Percentiles rank a stretch among this genome's conserved stretches.
These are phyloP conservation scores for Cotesia congregata DNA, from an alignment of 2,888 invertebrate genomes.

Conservation along the genomic window DNA sequence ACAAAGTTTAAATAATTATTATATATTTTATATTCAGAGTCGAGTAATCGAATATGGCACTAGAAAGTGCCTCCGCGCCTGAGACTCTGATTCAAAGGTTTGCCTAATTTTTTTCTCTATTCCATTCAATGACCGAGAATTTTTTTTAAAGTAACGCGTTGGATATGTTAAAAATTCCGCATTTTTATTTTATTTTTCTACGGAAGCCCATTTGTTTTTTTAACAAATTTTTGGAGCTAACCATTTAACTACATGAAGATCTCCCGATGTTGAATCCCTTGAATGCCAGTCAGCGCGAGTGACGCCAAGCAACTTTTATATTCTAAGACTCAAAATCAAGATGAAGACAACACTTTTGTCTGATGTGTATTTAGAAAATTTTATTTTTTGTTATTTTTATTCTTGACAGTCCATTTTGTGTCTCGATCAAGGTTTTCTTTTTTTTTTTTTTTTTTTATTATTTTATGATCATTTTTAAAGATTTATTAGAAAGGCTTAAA, in stretches of 20 bases:
- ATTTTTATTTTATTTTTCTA: background rate
- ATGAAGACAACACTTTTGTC: background rate
- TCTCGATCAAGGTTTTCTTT: background rate
- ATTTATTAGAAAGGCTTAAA: background rate
- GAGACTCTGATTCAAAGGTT: conserved; percentile 70
- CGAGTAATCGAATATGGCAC: conserved; percentile 66
- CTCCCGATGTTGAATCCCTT: conserved; percentile 33
- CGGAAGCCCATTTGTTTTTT: background rate
- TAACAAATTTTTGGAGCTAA: conserved; percentile 13
- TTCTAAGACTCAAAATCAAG: background rate
- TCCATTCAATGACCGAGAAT: conserved; percentile 23
- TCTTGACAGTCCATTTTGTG: background rate
- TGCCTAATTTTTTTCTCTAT: conserved; percentile 65
- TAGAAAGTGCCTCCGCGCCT: conserved; percentile 69
- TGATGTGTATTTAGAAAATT: conserved; percentile 7
- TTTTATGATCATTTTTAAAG: background rate
- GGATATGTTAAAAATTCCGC: conserved; percentile 20
- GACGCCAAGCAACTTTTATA: conserved; percentile 19
- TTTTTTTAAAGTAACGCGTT: background rate
- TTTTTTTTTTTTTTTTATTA: background rate
- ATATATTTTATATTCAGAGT: conserved; percentile 45
- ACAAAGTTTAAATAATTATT: conserved; percentile 38
- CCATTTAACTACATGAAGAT: conserved; percentile 33
- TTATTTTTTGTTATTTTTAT: conserved; percentile 6
- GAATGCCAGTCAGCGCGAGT: conserved; percentile 34